phyloP scores from a whole-genome alignment of 2,888 invertebrate genomes.

The Macaria notata region DNA sequence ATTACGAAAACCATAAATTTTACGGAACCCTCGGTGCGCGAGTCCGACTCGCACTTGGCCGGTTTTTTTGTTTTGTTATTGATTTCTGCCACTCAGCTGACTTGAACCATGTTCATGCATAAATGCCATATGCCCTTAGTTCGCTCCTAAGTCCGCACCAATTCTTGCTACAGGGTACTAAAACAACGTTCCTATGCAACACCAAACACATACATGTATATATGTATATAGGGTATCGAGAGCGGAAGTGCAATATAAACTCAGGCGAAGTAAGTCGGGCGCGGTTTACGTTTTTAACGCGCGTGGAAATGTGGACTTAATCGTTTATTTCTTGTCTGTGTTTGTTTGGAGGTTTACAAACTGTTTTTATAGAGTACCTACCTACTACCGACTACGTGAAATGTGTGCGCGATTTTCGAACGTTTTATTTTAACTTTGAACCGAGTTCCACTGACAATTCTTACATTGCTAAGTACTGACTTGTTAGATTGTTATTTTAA shows the following conservation, averaged over 20 bases:
- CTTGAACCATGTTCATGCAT: too few species aligned
- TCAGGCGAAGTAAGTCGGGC: conserved; percentile 15
- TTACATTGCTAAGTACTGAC: too few species aligned
- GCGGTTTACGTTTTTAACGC: conserved; percentile 19
- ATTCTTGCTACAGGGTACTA: conserved; percentile 4
- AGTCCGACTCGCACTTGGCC: too few species aligned
- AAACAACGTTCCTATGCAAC: not conserved
- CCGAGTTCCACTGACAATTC: too few species aligned
- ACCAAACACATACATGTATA: not conserved
- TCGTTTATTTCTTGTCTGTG: conserved; percentile 7
- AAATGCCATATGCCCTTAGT: too few species aligned
- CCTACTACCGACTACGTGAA: not conserved
- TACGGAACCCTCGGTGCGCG: too few species aligned
- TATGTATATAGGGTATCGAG: conserved; percentile 12
- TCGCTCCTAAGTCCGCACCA: not conserved
- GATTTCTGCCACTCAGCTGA: too few species aligned
- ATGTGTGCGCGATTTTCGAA: not conserved
- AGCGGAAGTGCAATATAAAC: conserved; percentile 26
- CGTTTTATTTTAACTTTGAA: too few species aligned
- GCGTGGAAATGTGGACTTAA: conserved; percentile 7
- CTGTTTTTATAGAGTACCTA: too few species aligned
- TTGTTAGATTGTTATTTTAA: too few species aligned
- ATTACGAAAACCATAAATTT: too few species aligned
- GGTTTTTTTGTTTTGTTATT: too few species aligned
- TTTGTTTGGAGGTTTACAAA: conserved; percentile 1